These are phyloP conservation scores for Cyrtorhinus lividipennis DNA, from an alignment of 1,140 invertebrate species.

Conservation along the genomic window DNA sequence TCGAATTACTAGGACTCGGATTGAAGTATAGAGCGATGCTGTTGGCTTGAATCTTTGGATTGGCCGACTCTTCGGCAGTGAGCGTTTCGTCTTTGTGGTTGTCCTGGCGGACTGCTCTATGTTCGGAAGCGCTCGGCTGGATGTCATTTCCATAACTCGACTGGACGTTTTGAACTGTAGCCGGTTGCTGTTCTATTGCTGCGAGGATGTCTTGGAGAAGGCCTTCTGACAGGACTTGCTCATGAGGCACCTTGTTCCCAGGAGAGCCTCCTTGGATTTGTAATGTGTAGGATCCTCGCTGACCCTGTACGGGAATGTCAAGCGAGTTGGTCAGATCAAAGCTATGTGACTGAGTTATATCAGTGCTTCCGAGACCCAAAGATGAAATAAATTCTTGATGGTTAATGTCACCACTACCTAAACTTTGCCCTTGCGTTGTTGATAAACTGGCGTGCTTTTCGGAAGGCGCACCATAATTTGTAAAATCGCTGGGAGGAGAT, in stretches of 20 bases:
- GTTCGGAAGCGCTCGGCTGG: constrained; percentile 8
- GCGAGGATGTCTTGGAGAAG: constrained; percentile 60
- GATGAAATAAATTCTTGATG: constrained; percentile 20
- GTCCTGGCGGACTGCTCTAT: neutral
- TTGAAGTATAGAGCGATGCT: constrained; percentile 19
- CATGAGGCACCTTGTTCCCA: constrained; percentile 40
- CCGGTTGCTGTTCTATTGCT: constrained; percentile 47
- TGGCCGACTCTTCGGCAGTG: constrained; percentile 5
- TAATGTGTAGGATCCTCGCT: constrained; percentile 48
- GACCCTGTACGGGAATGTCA: constrained; percentile 44
- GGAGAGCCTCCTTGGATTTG: constrained; percentile 44
- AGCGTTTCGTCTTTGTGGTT: constrained; percentile 3
- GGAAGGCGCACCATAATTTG: constrained; percentile 17
- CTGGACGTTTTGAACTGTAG: constrained; percentile 11
- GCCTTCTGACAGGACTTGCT: constrained; percentile 58
- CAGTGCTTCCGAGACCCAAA: constrained; percentile 22
- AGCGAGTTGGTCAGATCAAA: constrained; percentile 16
- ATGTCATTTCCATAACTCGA: constrained; percentile 12
- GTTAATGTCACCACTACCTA: constrained; percentile 4
- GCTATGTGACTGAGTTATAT: constrained; percentile 18
- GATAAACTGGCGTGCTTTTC: constrained; percentile 11
- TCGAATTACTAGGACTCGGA: neutral
- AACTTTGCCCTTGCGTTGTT: neutral
- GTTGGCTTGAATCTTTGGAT: neutral
- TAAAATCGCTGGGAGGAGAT: neutral